Evolutionary conservation across 64 coral and sea anemone genomes (phyloP).

Genomic region (Orbicella faveolata): DNA sequence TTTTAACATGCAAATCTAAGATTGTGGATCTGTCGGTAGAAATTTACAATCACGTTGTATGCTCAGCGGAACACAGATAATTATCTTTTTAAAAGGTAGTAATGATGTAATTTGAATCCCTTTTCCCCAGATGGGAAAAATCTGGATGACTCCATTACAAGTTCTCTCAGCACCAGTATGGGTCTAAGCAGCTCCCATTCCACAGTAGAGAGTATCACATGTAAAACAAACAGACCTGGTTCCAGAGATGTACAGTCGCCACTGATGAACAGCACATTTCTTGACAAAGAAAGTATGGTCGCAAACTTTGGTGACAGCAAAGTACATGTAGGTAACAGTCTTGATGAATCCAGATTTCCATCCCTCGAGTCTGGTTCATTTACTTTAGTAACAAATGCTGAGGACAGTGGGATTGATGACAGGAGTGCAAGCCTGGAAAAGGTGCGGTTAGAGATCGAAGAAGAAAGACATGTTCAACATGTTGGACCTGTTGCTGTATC

Average conservation of each 20-base stretch:
- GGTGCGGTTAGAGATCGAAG: constrained; percentile 25
- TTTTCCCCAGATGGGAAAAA: constrained; percentile 9
- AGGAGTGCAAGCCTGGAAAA: constrained; percentile 35
- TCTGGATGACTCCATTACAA: not conserved
- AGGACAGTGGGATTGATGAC: constrained; percentile 59
- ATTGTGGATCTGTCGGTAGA: too few relatives aligned
- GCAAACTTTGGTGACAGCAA: constrained; percentile 39
- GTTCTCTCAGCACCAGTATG: constrained; percentile 15
- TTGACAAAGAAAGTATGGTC: constrained; percentile 26
- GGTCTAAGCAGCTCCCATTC: constrained; percentile 31
- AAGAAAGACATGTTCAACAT: not conserved
- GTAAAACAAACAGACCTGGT: not conserved
- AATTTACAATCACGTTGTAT: too few relatives aligned
- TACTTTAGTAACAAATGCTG: not conserved
- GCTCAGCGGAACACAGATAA: not conserved
- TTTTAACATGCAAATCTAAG: too few relatives aligned
- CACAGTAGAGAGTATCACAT: not conserved
- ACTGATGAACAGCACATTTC: not conserved
- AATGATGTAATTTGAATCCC: not conserved
- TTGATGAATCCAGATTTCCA: constrained; percentile 7
- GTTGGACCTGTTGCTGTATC: not conserved
- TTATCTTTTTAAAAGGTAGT: not conserved
- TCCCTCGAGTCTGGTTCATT: not conserved
- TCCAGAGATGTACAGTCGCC: not conserved
- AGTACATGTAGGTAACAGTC: not conserved